Evolutionary conservation across 2,888 invertebrate species (phyloP).

Genomic region (Rhorus exstirpatorius): DNA sequence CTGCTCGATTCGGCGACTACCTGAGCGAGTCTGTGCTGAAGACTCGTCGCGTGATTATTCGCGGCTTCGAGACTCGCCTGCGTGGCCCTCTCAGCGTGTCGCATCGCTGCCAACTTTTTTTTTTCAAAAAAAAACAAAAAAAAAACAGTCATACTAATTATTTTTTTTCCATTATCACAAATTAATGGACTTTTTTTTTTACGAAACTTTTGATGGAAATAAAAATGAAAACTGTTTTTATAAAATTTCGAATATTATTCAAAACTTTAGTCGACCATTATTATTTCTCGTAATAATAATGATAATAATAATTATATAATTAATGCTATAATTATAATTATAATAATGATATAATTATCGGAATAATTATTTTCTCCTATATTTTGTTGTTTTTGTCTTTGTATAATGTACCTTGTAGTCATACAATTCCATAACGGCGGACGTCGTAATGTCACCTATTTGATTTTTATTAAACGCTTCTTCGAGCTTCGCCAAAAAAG

Average conservation of each 20-base stretch:
- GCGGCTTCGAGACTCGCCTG: slow-evolving; percentile 87
- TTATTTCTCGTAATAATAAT: no score
- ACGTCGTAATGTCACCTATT: slow-evolving; percentile 88
- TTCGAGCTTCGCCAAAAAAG: slow-evolving; percentile 86
- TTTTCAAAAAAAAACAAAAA: no score
- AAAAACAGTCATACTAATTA: no score
- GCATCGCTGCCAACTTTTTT: slow-evolving; percentile 86
- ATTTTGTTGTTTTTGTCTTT: not conserved
- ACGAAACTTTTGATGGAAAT: not conserved
- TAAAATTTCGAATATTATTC: slow-evolving; percentile 20
- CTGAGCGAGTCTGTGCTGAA: slow-evolving; percentile 87
- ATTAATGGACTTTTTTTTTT: not conserved
- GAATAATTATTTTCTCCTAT: no score
- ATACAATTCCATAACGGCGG: slow-evolving; percentile 91
- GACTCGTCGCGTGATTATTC: slow-evolving; percentile 86
- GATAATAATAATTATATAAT: no score
- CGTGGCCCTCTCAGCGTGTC: slow-evolving; percentile 87
- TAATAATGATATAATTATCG: no score
- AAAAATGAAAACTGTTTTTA: not conserved
- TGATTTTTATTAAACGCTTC: slow-evolving; percentile 87
- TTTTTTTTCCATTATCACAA: no score
- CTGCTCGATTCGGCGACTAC: slow-evolving; percentile 86
- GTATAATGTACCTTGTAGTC: slow-evolving; percentile 88
- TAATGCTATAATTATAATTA: no score
- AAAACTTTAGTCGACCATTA: no score